Base-by-base conservation (phyloP, 2,888 invertebrate genomes). In the Cosmorhoe ocellata region DNA sequence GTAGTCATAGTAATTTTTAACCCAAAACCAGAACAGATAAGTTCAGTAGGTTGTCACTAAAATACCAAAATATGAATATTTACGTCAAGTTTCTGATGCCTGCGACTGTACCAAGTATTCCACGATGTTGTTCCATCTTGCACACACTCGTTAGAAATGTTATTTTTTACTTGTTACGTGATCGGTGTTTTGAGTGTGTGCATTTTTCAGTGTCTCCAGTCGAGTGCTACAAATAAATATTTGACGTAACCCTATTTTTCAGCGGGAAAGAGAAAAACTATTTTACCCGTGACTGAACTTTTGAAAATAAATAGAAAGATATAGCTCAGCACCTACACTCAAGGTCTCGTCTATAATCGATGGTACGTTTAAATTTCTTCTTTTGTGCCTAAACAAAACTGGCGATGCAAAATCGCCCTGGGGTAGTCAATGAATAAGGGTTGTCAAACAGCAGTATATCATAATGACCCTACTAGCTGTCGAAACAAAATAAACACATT, bases 401-500 rank as follows among this genome's bases (percentile, higher is more conserved):
- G 18, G 7, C 11, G 30, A 33, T 41, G 3, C 12, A 36, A 48
- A 39, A 47, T 18, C 31, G 38, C 53, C 53, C 32, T 24, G 22
- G 18, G 50, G 38, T 34, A 43, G n/a, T 38, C n/a, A 31, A 14
- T 24, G 7, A 24, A 24, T 18, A 49, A 45, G 53, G 48, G 48
- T 51, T 52, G 31, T 50, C 49, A 40, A 51, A 41, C 40, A 27
- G 30, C 33, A 53, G 37, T 45, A 43, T 36, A 51, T 47, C 50
- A 51, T 50, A 45, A 53, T 22, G 27, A 53, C 59, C 61, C 59
- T 49, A 49, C 37, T 34, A 40, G 38, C 52, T 51, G 58, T 56
- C 58, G 51, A 51, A 55, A 40, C 52, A 56, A 61, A 59, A 58
- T 61, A 61, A 59, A 61, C 57, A 61, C 59, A 56, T 56, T 59